phyloP scores from a whole-genome alignment of 1,140 invertebrate species.

The Diploscapter pachys region DNA sequence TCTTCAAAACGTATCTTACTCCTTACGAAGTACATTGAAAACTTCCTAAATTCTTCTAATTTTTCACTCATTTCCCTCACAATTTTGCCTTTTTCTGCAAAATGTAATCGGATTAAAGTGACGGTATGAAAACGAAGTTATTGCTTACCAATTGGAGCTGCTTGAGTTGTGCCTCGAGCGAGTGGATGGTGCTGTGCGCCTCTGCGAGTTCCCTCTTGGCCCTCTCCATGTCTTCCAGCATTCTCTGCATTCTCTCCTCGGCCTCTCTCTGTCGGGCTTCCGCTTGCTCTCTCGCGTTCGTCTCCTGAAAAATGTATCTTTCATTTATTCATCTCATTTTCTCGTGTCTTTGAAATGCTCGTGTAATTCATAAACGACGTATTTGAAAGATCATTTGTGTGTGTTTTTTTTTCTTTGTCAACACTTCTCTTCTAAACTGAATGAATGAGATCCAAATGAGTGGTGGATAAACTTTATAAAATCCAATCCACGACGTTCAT shows the following conservation, averaged over 20 bases:
- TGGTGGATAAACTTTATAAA: no score
- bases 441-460: no score
- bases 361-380: background rate
- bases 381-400: background rate
- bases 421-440: no score
- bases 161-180: conserved; percentile 59
- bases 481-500: no score
- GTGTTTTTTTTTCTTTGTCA: no score
- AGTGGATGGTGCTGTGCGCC: conserved; percentile 61
- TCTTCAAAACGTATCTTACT: no score
- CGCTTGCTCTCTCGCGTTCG: conserved; percentile 61
- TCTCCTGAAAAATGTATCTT: conserved; percentile 55
- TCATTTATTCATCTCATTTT: conserved; percentile 43
- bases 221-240: conserved; percentile 62
- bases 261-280: conserved; percentile 63
- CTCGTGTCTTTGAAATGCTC: conserved; percentile 26
- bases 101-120: background rate
- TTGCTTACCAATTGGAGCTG: conserved; percentile 48
- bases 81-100: background rate
- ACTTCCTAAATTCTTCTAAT: conserved; percentile 21
- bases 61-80: no score
- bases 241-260: conserved; percentile 59
- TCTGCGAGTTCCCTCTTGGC: conserved; percentile 72
- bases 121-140: background rate
- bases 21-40: no score